phyloP scores from a whole-genome alignment of 1,140 invertebrate species.

The Uloborus diversus region DNA sequence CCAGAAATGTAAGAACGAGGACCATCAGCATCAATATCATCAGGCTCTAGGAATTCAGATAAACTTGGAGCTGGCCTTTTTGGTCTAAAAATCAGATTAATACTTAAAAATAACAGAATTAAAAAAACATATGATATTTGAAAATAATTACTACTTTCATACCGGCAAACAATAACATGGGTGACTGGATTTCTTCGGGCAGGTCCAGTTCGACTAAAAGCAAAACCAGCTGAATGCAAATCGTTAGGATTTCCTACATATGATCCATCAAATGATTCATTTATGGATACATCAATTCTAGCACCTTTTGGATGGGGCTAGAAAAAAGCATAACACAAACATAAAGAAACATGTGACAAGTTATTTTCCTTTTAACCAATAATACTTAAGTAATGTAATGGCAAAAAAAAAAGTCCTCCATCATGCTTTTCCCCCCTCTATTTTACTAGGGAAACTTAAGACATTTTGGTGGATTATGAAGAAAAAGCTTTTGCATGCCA shows the following conservation, averaged over 20 bases:
- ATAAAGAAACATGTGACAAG: too few relatives aligned
- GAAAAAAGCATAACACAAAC: not conserved
- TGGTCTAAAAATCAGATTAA: slow-evolving; percentile 72
- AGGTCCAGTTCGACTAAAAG: slow-evolving; percentile 81
- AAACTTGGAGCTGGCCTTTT: slow-evolving; percentile 76
- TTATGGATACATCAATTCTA: slow-evolving; percentile 92
- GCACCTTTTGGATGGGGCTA: slow-evolving; percentile 84
- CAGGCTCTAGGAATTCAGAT: slow-evolving; percentile 79
- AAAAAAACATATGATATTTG: not conserved
- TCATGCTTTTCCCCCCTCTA: too few relatives aligned
- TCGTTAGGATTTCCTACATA: slow-evolving; percentile 95
- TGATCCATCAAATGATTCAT: slow-evolving; percentile 93
- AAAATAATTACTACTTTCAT: not conserved
- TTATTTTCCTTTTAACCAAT: too few relatives aligned
- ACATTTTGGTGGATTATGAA: too few relatives aligned
- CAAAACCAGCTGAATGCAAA: slow-evolving; percentile 73
- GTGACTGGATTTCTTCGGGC: slow-evolving; percentile 85
- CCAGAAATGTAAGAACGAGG: slow-evolving; percentile 87
- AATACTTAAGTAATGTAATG: too few relatives aligned
- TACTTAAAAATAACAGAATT: slow-evolving; percentile 4
- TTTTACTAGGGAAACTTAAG: too few relatives aligned
- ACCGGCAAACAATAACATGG: slow-evolving; percentile 84
- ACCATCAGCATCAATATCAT: slow-evolving; percentile 78
- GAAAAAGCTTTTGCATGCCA: too few relatives aligned
- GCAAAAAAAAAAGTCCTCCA: too few relatives aligned